Base-by-base conservation (phyloP, 2,888 invertebrate species). In the Auanema sp. region DNA sequence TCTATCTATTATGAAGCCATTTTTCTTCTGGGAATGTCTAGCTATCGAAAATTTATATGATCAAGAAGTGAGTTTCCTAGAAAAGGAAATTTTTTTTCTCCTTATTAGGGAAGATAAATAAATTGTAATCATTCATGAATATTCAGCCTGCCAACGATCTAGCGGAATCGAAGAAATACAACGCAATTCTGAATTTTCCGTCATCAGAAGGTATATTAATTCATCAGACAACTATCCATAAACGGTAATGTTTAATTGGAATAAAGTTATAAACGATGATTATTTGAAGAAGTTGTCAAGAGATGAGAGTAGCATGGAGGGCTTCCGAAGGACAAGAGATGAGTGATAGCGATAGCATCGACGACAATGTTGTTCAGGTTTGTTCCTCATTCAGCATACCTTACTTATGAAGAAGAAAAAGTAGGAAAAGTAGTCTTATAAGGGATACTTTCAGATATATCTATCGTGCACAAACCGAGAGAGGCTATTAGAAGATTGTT, bases 361-460 rank as follows among this genome's bases (percentile, higher is more conserved):
- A 80, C 61, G 78, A 76, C 51, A 79, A 79, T 53, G 74, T 79
- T 23, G 44, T 80, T 23, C 78, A 79, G 66, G 77, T 77, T 58
- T 14, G 47, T 2, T 14, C 12, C 12, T 18, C 51, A 51, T 51
- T 5, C 16, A 18, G 6, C 18, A 14, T 18, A 53, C n/a, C 5
- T 11, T 52, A 14, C 16, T 49, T 21, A 51, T 1, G 14, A 43
- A 43, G 1, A 43, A 43, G 43, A 25, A 62, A 24, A 49, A n/a
- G n/a, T n/a, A n/a, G n/a, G n/a, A n/a, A n/a, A n/a, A n/a, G n/a
- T n/a, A n/a, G n/a, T n/a, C n/a, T n/a, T n/a, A n/a, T n/a, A n/a
- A n/a, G n/a, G n/a, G n/a, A n/a, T n/a, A 33, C 53, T 61, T 66
- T 11, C 68, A 77, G 75, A 67, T 79, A 12, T 79, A 71, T 54